phyloP scores from a whole-genome alignment of 2,113 vertebrate species.

The Psilopsiagon aurifrons region DNA sequence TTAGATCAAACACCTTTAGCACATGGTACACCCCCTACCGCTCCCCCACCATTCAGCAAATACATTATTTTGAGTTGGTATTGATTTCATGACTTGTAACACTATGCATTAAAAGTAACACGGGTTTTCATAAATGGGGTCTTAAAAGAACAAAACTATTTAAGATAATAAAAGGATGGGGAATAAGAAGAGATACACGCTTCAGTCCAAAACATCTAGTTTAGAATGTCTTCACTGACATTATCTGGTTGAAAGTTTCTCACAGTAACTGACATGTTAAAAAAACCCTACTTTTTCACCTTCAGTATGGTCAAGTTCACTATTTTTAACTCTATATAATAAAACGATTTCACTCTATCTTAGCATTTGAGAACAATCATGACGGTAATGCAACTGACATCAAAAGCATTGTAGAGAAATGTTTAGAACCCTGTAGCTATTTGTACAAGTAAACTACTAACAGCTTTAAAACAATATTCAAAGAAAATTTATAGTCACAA shows the following conservation, averaged over 20 bases:
- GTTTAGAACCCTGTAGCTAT: background rate
- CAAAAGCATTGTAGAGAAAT: background rate
- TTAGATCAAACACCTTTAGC: background rate
- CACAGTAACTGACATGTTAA: background rate
- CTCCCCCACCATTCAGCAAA: background rate
- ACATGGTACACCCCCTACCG: no score
- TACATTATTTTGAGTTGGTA: background rate
- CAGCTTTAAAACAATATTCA: background rate
- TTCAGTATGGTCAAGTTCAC: background rate
- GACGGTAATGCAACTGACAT: fast-evolving
- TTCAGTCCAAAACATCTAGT: background rate
- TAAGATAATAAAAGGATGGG: background rate
- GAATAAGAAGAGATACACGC: background rate
- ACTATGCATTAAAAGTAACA: background rate
- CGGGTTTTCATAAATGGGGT: background rate
- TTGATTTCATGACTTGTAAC: background rate
- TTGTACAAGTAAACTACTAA: background rate
- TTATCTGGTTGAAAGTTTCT: background rate
- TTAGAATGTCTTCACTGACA: background rate
- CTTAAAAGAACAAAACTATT: background rate
- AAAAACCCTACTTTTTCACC: background rate
- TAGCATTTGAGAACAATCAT: background rate
- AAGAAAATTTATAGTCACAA: background rate
- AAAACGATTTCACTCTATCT: background rate
- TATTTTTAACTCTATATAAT: background rate